A percentile compares a stretch with the other conserved stretches of the same genome.
These are phyloP conservation scores for Capricornis sumatraensis DNA, from an alignment of 2,113 vertebrate species.

Conservation along the genomic window DNA sequence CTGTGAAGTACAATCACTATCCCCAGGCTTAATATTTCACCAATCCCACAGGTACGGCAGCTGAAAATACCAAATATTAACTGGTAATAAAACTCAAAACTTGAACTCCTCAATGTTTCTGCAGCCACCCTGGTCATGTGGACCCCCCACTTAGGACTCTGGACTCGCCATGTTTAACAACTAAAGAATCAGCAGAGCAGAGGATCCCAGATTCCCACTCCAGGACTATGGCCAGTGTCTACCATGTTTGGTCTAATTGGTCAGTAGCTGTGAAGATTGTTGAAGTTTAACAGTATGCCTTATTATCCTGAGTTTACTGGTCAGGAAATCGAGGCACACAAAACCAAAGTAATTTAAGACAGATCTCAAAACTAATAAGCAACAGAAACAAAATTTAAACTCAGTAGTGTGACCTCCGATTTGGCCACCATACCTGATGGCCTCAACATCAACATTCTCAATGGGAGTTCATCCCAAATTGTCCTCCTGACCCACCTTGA, in stretches of 20 bases:
- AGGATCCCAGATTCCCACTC: background rate
- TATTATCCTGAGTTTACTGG: background rate
- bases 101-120: background rate
- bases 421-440: background rate
- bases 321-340: background rate
- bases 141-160: background rate
- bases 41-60: background rate
- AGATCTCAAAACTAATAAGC: background rate
- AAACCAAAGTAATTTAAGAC: background rate
- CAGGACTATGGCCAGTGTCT: background rate
- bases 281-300: background rate
- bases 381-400: background rate
- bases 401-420: background rate
- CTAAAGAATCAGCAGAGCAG: background rate
- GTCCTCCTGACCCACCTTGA: background rate
- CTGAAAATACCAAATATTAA: slow-evolving; percentile 6
- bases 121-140: background rate
- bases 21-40: background rate
- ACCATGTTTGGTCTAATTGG: background rate
- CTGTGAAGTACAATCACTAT: background rate
- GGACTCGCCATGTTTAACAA: background rate
- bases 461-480: background rate
- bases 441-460: background rate
- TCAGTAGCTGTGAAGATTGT: background rate
- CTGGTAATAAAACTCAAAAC: background rate